Base-by-base conservation (phyloP, 2,113 vertebrate species). In the Pygoscelis adeliae region DNA sequence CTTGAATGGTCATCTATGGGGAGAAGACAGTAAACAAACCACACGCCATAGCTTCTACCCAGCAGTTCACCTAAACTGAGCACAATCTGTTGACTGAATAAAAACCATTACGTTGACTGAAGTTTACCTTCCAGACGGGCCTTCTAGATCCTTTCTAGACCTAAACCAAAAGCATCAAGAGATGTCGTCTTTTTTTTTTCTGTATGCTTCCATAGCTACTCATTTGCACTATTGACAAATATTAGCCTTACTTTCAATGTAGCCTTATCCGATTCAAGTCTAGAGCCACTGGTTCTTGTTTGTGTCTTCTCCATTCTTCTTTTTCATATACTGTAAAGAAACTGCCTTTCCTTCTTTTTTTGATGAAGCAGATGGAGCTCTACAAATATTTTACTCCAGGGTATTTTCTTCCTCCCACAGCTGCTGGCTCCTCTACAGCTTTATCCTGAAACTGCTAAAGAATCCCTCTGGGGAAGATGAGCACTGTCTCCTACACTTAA, bases 1-100 rank as follows among this genome's bases (percentile, higher is more conserved):
- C 82, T 53, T 92, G 87, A 80, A 96, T 30, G 53, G 56, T 55
- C 44, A 97, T 46, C 98, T 98, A 93, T 29, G 58, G 27, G 32
- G 10, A 25, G 23, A 50, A 93, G 26, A 52, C 50, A 36, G 79
- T 19, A 61, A 79, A 40, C 9, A 76, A 76, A 80, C 53, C 16
- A 66, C 26, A 77, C 9, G 0, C 50, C 19, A 38, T 17, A 56
- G 70, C 6, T 82, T 85, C 36, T 50, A 81, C 36, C 10, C 36
- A 88, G 34, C 13, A 10, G 42, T 84, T 87, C 61, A 83, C 42
- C 23, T 88, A 58, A 52, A 18, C 5, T 58, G 44, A 90, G 69
- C 61, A 78, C 12, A 16, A 26, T 18, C 47, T 70, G 16, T 63
- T 50, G 16, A 83, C 46, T 73, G 67, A 83, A 40, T 71, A 11